Evolutionary conservation across 2,888 invertebrate genomes (phyloP), one percentile per base, ranked within the genome.

Genomic region (Epistrophella euchroma): DNA sequence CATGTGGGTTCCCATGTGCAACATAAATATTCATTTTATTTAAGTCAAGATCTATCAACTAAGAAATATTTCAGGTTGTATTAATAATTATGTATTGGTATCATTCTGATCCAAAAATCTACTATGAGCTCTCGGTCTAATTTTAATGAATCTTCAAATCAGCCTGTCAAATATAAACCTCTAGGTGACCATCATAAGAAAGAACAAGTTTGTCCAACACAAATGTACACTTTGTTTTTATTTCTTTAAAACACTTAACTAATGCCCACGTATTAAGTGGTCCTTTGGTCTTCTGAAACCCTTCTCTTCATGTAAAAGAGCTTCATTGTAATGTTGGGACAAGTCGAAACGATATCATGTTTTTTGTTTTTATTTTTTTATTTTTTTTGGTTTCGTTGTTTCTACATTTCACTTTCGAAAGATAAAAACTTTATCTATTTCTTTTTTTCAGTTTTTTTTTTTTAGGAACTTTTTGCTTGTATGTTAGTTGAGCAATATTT

Each of bases 331-430:
- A 62, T 62, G 62, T n/a, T 28, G 28, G 62, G 17, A 43, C 62
- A 62, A 62, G 62, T 43, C 43, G 5, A 62, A 62, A 62, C 25
- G 62, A 43, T 62, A 62, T 62, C 43, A 62, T 43, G 28, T n/a
- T 43, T 28, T 28, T 25, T 7, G 25, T 60, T 22, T 11, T 32
- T 28, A 5, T 5, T 32, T 5, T 28, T 62, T 4, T 40, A 17
- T 25, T n/a, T 43, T 62, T 15, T n/a, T 5, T 1, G 4, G 2
- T n/a, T 25, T 19, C 35, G 11, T 60, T 60, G 11, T 60, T 60
- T 37, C 11, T 37, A 37, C 55, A 60, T 19, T 3, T 22, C 35
- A 2, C 62, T 62, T 43, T 43, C n/a, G n/a, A 62, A 62, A 43
- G 43, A 43, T 43, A 43, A 35, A 60, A 62, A 62, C 40, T 62